These are phyloP conservation scores for Sylvilagus bachmani DNA, from an alignment of 2,113 vertebrate genomes.

Conservation along the genomic window DNA sequence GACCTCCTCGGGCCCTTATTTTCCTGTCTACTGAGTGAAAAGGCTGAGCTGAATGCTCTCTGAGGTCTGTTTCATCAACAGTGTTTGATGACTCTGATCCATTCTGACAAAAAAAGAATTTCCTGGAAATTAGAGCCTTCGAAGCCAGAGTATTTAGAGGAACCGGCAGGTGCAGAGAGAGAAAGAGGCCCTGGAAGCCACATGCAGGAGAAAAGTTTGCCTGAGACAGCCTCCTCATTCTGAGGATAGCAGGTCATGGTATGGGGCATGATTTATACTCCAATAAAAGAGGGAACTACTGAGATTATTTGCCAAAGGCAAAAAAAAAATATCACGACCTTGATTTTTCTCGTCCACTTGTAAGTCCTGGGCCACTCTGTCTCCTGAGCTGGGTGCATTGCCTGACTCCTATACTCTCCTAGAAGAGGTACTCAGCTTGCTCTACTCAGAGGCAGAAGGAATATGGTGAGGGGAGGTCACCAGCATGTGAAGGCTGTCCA, in stretches of 20 bases:
- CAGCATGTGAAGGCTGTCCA: background rate
- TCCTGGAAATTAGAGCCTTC: background rate
- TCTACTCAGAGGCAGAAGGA: background rate
- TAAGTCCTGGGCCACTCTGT: fast-evolving
- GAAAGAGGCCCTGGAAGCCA: background rate
- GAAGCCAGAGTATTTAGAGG: background rate
- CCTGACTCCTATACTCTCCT: background rate
- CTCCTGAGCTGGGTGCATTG: fast-evolving
- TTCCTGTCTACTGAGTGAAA: background rate
- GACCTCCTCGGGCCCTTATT: background rate
- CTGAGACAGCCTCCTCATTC: background rate
- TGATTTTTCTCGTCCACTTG: background rate
- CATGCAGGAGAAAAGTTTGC: background rate
- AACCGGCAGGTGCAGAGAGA: background rate
- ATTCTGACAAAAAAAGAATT: background rate
- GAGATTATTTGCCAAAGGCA: background rate
- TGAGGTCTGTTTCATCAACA: background rate
- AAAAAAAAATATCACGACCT: background rate
- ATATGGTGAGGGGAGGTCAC: fast-evolving
- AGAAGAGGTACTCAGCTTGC: fast-evolving
- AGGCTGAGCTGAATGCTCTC: background rate
- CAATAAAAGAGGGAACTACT: background rate
- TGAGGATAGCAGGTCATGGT: background rate
- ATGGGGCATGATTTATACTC: background rate
- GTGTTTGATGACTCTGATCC: background rate